phyloP scores from a whole-genome alignment of 1,140 invertebrate genomes.

The Brachionus sp. region DNA sequence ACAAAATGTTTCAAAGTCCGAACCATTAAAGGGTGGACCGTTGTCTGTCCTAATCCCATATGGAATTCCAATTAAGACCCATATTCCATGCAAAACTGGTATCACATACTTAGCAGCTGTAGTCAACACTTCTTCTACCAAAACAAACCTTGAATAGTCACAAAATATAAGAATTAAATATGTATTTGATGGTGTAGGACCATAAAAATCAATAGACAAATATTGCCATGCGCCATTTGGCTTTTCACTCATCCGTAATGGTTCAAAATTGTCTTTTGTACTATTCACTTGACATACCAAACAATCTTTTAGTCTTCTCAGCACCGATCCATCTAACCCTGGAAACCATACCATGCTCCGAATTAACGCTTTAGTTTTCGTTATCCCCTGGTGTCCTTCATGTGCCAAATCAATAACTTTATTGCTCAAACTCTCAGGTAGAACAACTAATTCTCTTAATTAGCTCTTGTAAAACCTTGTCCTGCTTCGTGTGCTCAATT shows the following conservation, averaged over 20 bases:
- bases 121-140: slow-evolving; percentile 48
- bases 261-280: slow-evolving; percentile 47
- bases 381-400: slow-evolving; percentile 48
- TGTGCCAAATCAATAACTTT: slow-evolving; percentile 47
- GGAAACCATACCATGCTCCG: slow-evolving; percentile 48
- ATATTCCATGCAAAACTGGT: slow-evolving; percentile 47
- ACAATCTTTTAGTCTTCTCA: slow-evolving; percentile 46
- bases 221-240: slow-evolving; percentile 48
- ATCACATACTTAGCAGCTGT: slow-evolving; percentile 46
- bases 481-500: background rate
- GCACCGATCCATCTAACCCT: slow-evolving; percentile 46
- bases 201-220: slow-evolving; percentile 51
- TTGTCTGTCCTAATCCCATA: slow-evolving; percentile 47
- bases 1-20: slow-evolving; percentile 46
- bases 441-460: slow-evolving; percentile 45
- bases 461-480: background rate
- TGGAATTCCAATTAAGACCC: slow-evolving; percentile 47
- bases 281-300: slow-evolving; percentile 48
- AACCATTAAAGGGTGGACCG: slow-evolving; percentile 48
- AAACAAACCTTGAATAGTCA: slow-evolving; percentile 51
- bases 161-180: slow-evolving; percentile 51
- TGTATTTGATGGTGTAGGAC: slow-evolving; percentile 49
- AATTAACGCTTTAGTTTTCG: slow-evolving; percentile 48
- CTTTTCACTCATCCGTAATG: slow-evolving; percentile 48
- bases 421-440: slow-evolving; percentile 46